Conservation (phyloP, 2,797 vertebrate genomes). For the Artibeus jamaicensis region DNA sequence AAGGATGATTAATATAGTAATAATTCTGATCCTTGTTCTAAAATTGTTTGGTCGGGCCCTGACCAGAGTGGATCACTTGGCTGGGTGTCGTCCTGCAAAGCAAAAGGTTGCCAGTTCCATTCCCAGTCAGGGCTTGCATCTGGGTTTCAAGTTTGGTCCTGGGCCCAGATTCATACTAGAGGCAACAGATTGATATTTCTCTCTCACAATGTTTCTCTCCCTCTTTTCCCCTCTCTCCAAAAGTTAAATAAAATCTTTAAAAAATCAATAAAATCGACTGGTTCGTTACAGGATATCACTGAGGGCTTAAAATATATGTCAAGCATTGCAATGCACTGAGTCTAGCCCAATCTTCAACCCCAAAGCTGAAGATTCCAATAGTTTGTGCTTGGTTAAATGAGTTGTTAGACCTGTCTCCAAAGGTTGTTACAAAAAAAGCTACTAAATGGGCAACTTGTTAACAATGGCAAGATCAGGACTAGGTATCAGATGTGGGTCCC, state of each 20-base stretch:
- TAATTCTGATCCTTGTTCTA: conserved; percentile 52
- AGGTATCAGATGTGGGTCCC: not conserved
- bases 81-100: not conserved
- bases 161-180: not conserved
- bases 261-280: not conserved
- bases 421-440: not conserved
- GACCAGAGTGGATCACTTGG: not conserved
- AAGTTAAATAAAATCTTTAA: not conserved
- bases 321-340: not conserved
- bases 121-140: not conserved
- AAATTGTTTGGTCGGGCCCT: conserved; percentile 15
- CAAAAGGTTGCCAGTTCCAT: not conserved
- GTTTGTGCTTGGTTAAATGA: not conserved
- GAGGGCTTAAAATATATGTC: not conserved
- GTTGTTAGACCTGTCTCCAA: not conserved
- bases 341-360: conserved; percentile 4
- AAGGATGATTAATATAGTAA: conserved; percentile 46
- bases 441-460: not conserved
- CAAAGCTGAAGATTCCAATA: not conserved
- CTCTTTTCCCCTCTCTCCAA: not conserved
- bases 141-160: not conserved
- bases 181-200: not conserved
- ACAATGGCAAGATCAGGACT: not conserved
- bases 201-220: not conserved
- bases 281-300: conserved; percentile 29